These are phyloP conservation scores for Heliconius congener DNA, from an alignment of 1,140 invertebrate genomes.

Conservation along the genomic window DNA sequence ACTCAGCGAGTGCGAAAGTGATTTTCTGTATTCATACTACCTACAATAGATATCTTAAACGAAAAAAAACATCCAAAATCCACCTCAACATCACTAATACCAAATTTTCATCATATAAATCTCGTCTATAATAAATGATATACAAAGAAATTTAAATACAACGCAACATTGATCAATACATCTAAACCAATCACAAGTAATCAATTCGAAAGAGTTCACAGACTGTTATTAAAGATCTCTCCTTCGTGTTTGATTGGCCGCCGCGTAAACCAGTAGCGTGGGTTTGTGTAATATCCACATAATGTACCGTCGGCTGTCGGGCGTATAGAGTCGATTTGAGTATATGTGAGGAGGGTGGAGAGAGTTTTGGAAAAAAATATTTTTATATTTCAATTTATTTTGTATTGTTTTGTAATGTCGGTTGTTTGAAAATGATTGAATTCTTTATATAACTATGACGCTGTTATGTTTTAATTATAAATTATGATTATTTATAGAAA, in stretches of 20 bases:
- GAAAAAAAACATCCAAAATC: not conserved
- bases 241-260: slow-evolving; percentile 65
- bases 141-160: not conserved
- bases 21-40: too few relatives aligned
- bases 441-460: too few relatives aligned
- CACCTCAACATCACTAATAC: not conserved
- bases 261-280: slow-evolving; percentile 70
- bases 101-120: not conserved
- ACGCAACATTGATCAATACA: not conserved
- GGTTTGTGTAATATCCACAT: not conserved
- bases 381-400: not conserved
- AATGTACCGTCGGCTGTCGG: slow-evolving; percentile 14
- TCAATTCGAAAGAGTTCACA: slow-evolving; percentile 37
- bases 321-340: slow-evolving; percentile 9
- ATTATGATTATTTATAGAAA: too few relatives aligned
- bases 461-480: too few relatives aligned
- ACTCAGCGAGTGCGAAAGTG: too few relatives aligned
- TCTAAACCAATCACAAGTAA: slow-evolving; percentile 35
- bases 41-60: not conserved
- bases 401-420: too few relatives aligned
- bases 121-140: not conserved
- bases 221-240: slow-evolving; percentile 43
- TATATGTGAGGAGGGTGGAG: slow-evolving; percentile 6
- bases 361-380: not conserved
- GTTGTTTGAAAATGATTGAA: too few relatives aligned